Base-by-base conservation (phyloP, 2,113 vertebrate species). In the Trogon melanurus region DNA sequence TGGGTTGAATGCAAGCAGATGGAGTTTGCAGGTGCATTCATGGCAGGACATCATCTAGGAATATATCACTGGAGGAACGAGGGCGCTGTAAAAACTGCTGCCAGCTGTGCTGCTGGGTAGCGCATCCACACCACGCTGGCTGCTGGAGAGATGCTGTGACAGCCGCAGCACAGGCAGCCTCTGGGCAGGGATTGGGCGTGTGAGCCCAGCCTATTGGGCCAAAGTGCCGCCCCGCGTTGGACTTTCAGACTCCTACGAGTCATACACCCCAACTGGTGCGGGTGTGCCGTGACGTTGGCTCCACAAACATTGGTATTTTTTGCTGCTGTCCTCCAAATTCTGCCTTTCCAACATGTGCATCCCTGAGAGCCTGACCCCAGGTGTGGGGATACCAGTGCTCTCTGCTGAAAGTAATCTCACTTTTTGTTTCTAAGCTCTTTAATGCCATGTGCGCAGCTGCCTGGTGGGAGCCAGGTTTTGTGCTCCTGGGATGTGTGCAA, bases 371-470 rank as follows among this genome's bases (percentile, higher is more conserved):
- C 10, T 45, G 51, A 30, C 30, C 36, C 19, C 47, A 14, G n/a
- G 27, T 50, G 45, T 81, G 26, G 60, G 53, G 15, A 7, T 27
- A 51, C 29, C 2, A 3, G 17, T 32, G 13, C 6, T 62, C 16
- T 2, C 22, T 0, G 0, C 1, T 0, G 0, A 53, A 74, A 84
- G 27, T 1, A 0, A 32, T 26, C 14, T 54, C 5, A 0, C 32
- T 50, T 23, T 11, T 8, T 45, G 36, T n/a, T 71, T 34, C 15
- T n/a, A 56, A 70, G 26, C 4, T 5, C 26, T 79, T 71, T 19
- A 70, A 22, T 5, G 48, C 10, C 16, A 6, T 0, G 2, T 15
- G 16, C 1, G 6, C 0, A 0, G 71, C 84, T 47, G 36, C 32
- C 30, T 2, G 1, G 11, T 11, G 51, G 56, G 7, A 89, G 58